A percentile compares a stretch with the other conserved stretches of the same genome.
Evolutionary conservation across 92 coral and sea anemone species (phyloP).

Genomic region (Palythoa caribaeorum): DNA sequence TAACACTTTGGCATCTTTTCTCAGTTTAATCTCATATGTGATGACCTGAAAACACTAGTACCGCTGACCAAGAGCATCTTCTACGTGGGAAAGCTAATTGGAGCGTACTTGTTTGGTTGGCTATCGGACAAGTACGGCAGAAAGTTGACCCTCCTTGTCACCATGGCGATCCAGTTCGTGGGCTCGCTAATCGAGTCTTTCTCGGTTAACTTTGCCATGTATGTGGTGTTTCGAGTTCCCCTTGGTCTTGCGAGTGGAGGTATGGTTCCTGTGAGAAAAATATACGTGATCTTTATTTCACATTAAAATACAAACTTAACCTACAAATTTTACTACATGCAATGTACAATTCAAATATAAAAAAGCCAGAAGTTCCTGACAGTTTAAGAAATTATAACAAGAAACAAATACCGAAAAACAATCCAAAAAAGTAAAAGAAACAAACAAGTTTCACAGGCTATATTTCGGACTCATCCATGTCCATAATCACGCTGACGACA

Average conservation of each 20-base stretch:
- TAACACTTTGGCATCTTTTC: not conserved
- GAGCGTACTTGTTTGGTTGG: slow-evolving; percentile 99
- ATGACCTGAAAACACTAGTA: slow-evolving; percentile 83
- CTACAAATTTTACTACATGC: too few species aligned
- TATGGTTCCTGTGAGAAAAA: slow-evolving; percentile 32
- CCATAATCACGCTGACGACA: too few species aligned
- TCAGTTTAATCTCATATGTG: slow-evolving; percentile 93
- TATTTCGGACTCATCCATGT: too few species aligned
- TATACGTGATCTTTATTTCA: too few species aligned
- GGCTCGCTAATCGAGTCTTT: slow-evolving; percentile 88
- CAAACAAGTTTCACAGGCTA: too few species aligned
- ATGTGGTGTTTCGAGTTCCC: slow-evolving; percentile 85
- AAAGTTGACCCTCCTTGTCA: slow-evolving; percentile 81
- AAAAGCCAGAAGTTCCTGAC: too few species aligned
- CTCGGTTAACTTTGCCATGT: slow-evolving; percentile 93
- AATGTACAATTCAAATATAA: too few species aligned
- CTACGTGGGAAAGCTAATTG: slow-evolving; percentile 94
- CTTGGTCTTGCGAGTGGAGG: slow-evolving; percentile 99
- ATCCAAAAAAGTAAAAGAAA: too few species aligned
- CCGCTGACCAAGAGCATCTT: slow-evolving; percentile 98
- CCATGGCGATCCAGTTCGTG: slow-evolving; percentile 91
- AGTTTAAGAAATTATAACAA: too few species aligned
- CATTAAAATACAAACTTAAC: too few species aligned
- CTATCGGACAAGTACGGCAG: slow-evolving; percentile 96
- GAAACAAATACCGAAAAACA: too few species aligned